Percentiles rank a stretch among this genome's conserved stretches.
Evolutionary conservation across 2,797 vertebrate genomes (phyloP).

Genomic region (Molossus molossus): DNA sequence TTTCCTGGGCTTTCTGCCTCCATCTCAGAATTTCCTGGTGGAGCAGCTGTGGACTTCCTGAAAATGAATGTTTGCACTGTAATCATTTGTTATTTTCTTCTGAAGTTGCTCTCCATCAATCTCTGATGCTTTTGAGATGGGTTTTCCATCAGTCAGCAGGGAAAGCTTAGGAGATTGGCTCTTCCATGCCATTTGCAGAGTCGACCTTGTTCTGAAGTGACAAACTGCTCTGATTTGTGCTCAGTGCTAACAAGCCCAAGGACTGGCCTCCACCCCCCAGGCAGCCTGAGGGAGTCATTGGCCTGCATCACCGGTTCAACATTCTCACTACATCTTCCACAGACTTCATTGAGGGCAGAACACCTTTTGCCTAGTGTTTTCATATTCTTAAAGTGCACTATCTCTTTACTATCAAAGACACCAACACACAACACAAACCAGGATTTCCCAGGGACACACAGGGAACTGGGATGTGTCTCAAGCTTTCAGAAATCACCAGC

Average conservation of each 20-base stretch:
- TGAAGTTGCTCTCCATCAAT: background rate
- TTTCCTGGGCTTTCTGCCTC: background rate
- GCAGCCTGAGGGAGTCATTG: fast-evolving
- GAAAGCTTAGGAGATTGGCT: background rate
- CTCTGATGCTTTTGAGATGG: background rate
- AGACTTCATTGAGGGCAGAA: fast-evolving
- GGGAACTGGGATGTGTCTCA: background rate
- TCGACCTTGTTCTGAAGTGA: fast-evolving
- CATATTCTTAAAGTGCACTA: background rate
- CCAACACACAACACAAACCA: too few relatives aligned
- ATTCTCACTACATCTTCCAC: fast-evolving
- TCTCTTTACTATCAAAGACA: background rate
- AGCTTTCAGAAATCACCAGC: background rate
- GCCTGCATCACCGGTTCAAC: fast-evolving
- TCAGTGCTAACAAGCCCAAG: background rate
- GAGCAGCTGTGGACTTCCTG: background rate
- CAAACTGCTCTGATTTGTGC: fast-evolving
- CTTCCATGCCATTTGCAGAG: too few relatives aligned
- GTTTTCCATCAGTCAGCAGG: background rate
- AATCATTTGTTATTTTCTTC: background rate
- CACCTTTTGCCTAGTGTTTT: fast-evolving
- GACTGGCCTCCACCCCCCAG: fast-evolving
- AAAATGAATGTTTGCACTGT: background rate
- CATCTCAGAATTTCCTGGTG: background rate
- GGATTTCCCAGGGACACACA: background rate